Evolutionary conservation across 2,113 vertebrate species (phyloP), one percentile per base, ranked within the genome.

Genomic region (Aix galericulata): DNA sequence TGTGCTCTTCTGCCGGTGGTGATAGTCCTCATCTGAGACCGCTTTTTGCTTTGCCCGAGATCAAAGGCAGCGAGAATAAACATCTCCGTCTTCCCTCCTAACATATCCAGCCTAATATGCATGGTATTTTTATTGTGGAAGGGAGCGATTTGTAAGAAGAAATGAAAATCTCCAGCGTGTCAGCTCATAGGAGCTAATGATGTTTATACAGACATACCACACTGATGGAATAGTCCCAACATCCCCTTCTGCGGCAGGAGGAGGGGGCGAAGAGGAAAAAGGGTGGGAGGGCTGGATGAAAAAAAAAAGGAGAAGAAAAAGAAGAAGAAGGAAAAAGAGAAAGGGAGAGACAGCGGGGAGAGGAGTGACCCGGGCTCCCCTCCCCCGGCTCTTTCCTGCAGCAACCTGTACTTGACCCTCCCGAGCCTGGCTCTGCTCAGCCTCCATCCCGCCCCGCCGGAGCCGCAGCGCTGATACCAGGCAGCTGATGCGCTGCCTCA

Each of bases 191-290:
- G 91, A 97, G 97, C 98, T 97, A 98, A 98, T 84, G 95, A 97
- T 99, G 98, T 98, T 99, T 99, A 98, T 96, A 98, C 98, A 98
- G 98, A 98, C 98, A 98, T 98, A 98, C 97, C 98, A 97, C 96
- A 95, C 95, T 80, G 95, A 95, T 96, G 97, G 98, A 97, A 95
- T 93, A 93, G 92, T 91, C 96, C 97, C 97, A 97, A 97, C 96
- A 97, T 97, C 97, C 96, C 97, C 91, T 93, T 63, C 96, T 50
- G 58, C 7, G 26, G 40, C 36, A 29, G 36, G 56, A 16, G 20
- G 27, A 6, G 8, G 36, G 25, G 40, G 25, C 4, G 9, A 29
- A 11, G 6, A 13, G 58, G 29, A 42, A 50, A 53, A n/a, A 8
- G 4, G 4, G 6, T 8, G 12, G 1, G 14, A 48, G 38, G 27